Conservation (phyloP, 2,888 invertebrate genomes). For the Cephus spinipes region DNA sequence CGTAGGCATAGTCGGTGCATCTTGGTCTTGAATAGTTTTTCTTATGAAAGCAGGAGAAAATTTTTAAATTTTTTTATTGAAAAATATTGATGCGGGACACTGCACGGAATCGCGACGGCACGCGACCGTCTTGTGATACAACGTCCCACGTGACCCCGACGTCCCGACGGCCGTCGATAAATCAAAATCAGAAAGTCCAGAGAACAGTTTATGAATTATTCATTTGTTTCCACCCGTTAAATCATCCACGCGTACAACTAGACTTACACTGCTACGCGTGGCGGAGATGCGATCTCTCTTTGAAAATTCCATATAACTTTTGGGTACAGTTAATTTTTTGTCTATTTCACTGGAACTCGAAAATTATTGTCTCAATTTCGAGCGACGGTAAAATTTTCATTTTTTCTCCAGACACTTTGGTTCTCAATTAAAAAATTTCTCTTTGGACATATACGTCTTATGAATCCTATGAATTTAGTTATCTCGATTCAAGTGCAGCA, state of each 20-base stretch:
- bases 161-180: not conserved
- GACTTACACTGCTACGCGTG: not conserved
- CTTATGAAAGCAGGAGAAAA: not conserved
- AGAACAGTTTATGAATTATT: not conserved
- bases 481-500: conserved; percentile 37
- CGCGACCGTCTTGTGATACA: not conserved
- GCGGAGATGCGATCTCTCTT: not conserved
- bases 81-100: not conserved
- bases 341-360: not conserved
- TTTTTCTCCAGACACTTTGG: not conserved
- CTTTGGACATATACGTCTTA: not conserved
- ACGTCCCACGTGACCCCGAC: not conserved
- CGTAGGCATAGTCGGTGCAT: not conserved
- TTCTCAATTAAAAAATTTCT: too few species aligned
- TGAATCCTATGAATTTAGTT: conserved; percentile 51
- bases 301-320: not conserved
- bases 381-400: not conserved
- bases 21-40: not conserved
- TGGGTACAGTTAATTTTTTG: not conserved
- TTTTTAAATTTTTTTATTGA: not conserved
- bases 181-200: not conserved
- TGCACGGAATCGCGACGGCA: not conserved
- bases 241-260: not conserved
- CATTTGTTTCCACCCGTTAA: not conserved
- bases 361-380: not conserved